A percentile compares a stretch with the other conserved stretches of the same genome.
Evolutionary conservation across 2,113 vertebrate species (phyloP).

Genomic region (Antechinus stuartii): DNA sequence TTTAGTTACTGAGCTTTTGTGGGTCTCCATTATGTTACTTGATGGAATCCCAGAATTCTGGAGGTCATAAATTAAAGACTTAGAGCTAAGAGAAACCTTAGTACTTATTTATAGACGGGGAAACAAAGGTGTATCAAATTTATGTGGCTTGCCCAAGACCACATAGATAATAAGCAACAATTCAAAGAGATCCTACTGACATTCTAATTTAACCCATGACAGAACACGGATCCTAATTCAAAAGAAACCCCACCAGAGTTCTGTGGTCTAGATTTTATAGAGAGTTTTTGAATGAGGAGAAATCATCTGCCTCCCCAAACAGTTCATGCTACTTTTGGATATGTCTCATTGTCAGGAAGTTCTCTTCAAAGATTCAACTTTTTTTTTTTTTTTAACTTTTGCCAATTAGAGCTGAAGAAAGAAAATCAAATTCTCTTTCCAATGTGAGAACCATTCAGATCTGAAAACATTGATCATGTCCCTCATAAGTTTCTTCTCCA

Average conservation of each 20-base stretch:
- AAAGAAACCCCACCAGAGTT: background rate
- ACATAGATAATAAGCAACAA: background rate
- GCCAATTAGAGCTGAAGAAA: background rate
- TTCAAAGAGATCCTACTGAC: constrained; percentile 4
- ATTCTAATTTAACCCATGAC: background rate
- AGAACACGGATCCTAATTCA: background rate
- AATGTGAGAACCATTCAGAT: too few species aligned
- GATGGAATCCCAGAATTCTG: background rate
- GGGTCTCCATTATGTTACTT: background rate
- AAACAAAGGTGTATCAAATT: constrained; percentile 7
- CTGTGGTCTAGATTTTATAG: background rate
- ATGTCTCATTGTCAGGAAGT: background rate
- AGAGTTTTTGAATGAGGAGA: background rate
- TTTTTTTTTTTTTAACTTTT: background rate
- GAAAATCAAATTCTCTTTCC: too few species aligned
- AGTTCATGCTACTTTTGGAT: background rate
- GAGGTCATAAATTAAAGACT: background rate
- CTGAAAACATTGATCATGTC: too few species aligned
- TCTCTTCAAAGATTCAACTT: background rate
- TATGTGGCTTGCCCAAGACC: background rate
- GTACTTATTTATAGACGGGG: background rate
- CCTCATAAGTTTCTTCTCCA: too few species aligned
- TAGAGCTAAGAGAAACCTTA: background rate
- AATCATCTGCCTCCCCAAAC: too few species aligned
- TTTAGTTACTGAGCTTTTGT: background rate